Evolutionary conservation across 2,113 vertebrate species (phyloP).

Genomic region (Onychostruthus taczanowskii): DNA sequence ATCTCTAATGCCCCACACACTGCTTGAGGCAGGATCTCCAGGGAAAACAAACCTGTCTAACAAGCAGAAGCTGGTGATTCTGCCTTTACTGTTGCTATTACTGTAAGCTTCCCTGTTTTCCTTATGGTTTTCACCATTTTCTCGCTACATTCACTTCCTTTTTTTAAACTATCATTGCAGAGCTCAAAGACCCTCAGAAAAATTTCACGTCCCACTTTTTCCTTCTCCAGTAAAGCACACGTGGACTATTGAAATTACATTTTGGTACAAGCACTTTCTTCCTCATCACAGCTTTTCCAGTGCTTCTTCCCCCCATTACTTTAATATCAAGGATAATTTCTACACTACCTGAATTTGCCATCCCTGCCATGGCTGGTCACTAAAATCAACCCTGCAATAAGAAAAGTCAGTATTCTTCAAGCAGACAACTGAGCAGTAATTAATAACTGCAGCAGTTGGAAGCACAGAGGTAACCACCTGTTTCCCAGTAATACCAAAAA

Average conservation of each 20-base stretch:
- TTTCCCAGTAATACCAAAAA: background rate
- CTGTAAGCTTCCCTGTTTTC: background rate
- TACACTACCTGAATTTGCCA: background rate
- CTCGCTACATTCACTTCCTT: background rate
- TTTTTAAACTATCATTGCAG: background rate
- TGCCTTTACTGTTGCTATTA: background rate
- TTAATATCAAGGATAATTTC: background rate
- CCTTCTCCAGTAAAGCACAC: background rate
- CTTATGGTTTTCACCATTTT: background rate
- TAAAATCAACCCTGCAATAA: background rate
- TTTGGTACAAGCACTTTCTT: background rate
- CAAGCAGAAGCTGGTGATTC: background rate
- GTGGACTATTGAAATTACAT: rapidly evolving
- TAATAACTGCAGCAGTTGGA: background rate
- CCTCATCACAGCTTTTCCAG: background rate
- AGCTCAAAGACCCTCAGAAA: background rate
- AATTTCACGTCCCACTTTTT: background rate
- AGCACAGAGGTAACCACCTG: conserved; percentile 7
- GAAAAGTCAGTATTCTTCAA: background rate
- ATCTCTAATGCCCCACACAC: background rate
- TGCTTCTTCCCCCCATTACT: background rate
- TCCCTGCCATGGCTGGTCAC: background rate
- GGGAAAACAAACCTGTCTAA: background rate
- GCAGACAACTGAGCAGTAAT: conserved; percentile 18
- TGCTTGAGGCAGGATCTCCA: background rate